Percentiles rank a stretch among this genome's conserved stretches.
These are phyloP conservation scores for Nomada ruficornis DNA, from an alignment of 2,888 invertebrate genomes.

Conservation along the genomic window DNA sequence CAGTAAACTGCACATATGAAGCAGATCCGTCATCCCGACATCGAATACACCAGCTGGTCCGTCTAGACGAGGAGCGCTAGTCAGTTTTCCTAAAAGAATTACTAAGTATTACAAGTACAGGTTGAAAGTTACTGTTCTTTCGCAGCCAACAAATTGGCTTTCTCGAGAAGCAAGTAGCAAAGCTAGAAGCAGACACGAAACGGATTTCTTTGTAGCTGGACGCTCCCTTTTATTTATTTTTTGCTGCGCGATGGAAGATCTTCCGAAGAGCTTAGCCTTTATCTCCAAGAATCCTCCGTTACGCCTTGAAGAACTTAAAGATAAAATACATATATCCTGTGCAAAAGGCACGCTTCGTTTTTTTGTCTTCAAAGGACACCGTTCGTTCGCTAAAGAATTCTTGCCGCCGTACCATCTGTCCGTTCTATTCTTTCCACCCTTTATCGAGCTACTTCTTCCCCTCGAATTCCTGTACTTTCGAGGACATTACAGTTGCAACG, in stretches of 20 bases:
- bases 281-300: not conserved
- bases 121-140: not conserved
- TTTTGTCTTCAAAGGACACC: not conserved
- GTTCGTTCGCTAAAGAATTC: not conserved
- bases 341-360: not conserved
- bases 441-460: not conserved
- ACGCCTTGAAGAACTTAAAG: slow-evolving; percentile 3
- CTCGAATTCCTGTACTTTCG: too few relatives aligned
- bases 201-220: slow-evolving; percentile 14
- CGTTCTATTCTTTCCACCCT: not conserved
- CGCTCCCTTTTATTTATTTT: not conserved
- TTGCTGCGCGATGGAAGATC: not conserved
- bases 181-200: not conserved
- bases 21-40: not conserved
- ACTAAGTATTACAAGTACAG: not conserved
- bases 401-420: not conserved
- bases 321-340: not conserved
- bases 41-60: not conserved
- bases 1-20: not conserved
- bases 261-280: not conserved
- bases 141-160: not conserved
- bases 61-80: not conserved
- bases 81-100: not conserved
- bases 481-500: not conserved
- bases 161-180: not conserved